phyloP scores from a whole-genome alignment of 2,797 vertebrate species.

The Aythya fuligula region DNA sequence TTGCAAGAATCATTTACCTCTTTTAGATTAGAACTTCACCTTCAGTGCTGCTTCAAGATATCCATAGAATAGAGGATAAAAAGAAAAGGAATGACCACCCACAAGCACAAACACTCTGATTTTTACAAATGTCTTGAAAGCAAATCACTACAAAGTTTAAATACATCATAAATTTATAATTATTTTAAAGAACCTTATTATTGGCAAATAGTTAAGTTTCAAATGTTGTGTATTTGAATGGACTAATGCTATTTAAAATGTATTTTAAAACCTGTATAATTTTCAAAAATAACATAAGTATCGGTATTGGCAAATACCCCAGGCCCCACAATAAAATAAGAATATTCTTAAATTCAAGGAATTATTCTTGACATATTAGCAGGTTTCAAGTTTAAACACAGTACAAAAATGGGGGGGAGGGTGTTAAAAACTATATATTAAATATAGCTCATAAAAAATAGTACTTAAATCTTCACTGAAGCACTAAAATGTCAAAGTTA shows the following conservation, averaged over 20 bases:
- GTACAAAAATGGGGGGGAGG: not conserved
- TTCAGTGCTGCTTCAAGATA: not conserved
- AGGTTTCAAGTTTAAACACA: not conserved
- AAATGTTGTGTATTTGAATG: not conserved
- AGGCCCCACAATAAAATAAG: not conserved
- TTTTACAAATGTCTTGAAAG: not conserved
- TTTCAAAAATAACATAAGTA: not conserved
- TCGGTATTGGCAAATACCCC: not conserved
- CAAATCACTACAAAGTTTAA: not conserved
- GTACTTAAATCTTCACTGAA: not conserved
- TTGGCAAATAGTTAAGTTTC: not conserved
- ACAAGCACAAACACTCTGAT: not conserved
- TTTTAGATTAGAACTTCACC: not conserved
- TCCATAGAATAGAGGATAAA: not conserved
- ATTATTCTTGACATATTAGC: not conserved
- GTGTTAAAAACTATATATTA: not conserved
- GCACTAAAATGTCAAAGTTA: not conserved
- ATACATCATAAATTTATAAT: not conserved
- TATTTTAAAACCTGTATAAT: not conserved
- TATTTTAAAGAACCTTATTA: not conserved
- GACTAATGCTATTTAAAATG: not conserved
- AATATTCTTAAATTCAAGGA: not conserved
- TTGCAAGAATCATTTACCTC: not conserved
- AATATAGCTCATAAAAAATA: not conserved
- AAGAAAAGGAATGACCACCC: not conserved